phyloP scores from a whole-genome alignment of 2,113 vertebrate genomes.

The Cheirogaleus medius region DNA sequence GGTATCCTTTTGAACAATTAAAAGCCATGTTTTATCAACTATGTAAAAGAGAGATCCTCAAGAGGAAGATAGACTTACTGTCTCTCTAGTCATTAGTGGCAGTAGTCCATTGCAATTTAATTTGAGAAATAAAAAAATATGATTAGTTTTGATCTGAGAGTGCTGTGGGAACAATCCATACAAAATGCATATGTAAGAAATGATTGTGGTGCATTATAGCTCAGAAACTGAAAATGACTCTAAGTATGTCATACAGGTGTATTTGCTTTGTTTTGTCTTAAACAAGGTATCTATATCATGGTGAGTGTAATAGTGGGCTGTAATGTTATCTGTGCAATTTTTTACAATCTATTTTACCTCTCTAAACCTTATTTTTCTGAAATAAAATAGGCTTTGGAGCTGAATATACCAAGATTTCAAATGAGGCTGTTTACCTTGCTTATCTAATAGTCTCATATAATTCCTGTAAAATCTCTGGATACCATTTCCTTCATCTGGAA shows the following conservation, averaged over 20 bases:
- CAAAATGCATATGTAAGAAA: no score
- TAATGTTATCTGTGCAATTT: not conserved
- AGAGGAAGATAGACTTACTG: no score
- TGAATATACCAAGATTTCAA: not conserved
- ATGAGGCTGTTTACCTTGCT: not conserved
- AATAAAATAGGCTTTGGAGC: not conserved
- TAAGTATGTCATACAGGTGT: not conserved
- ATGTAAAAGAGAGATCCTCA: not conserved
- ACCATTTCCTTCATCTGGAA: not conserved
- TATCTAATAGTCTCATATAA: not conserved
- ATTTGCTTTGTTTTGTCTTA: not conserved
- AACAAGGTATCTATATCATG: fast-evolving
- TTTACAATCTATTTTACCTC: not conserved
- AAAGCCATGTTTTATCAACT: not conserved
- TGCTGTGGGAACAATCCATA: not conserved
- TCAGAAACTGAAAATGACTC: not conserved
- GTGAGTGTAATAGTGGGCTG: fast-evolving
- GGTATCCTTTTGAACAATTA: not conserved
- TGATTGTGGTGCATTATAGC: no score
- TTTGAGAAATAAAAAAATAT: not conserved
- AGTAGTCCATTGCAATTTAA: not conserved
- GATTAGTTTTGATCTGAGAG: not conserved
- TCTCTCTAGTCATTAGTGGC: not conserved
- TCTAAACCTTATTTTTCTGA: not conserved
- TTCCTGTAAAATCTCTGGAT: not conserved